phyloP scores from a whole-genome alignment of 92 coral and sea anemone genomes.

The Palythoa grandiflora region DNA sequence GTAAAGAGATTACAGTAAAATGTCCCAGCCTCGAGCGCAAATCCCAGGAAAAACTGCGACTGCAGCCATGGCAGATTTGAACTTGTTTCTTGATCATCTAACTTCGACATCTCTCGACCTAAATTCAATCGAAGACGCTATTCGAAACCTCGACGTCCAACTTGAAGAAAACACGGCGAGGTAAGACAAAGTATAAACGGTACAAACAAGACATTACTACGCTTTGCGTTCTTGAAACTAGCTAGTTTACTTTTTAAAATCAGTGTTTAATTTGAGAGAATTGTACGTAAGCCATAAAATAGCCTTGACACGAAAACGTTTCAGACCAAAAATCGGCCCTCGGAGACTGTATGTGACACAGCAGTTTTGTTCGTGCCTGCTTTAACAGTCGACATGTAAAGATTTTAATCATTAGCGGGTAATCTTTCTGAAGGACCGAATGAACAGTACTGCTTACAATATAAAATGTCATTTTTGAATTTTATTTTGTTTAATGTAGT shows the following conservation, averaged over 20 bases:
- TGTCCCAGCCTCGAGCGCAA: constrained; percentile 20
- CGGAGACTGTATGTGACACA: no score
- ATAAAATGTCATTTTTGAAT: no score
- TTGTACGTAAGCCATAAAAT: background rate
- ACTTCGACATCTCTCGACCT: constrained; percentile 69
- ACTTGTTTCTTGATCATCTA: constrained; percentile 60
- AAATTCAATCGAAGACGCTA: constrained; percentile 66
- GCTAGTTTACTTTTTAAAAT: background rate
- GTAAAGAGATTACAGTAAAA: background rate
- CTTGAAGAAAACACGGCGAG: constrained; percentile 71
- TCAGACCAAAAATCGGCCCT: background rate
- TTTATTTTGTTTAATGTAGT: no score
- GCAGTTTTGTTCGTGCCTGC: no score
- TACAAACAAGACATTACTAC: background rate
- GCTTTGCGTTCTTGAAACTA: background rate
- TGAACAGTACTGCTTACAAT: no score
- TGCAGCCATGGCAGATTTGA: constrained; percentile 52
- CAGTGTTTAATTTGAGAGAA: no score
- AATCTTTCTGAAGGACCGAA: no score
- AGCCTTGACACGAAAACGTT: no score
- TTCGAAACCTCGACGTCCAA: constrained; percentile 61
- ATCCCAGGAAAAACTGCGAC: constrained; percentile 32
- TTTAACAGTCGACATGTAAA: no score
- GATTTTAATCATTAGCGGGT: no score
- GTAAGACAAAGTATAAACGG: constrained; percentile 7